A percentile compares a stretch with the other conserved stretches of the same genome.
Evolutionary conservation across 2,113 vertebrate genomes (phyloP).

Genomic region (Mormyrus lacerda): DNA sequence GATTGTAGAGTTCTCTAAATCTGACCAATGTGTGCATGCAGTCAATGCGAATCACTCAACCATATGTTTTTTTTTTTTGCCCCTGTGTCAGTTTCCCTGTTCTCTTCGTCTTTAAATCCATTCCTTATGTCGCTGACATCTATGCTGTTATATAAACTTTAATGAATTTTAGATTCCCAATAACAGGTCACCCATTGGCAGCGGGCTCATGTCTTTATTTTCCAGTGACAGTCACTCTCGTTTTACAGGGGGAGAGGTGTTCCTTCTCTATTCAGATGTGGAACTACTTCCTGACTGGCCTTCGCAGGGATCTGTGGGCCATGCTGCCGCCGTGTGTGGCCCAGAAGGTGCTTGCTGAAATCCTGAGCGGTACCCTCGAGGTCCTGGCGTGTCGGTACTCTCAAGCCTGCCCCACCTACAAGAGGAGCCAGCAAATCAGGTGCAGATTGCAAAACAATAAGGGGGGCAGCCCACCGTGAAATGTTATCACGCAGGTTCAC

Average conservation of each 20-base stretch:
- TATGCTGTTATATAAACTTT: not conserved
- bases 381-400: slow-evolving; percentile 79
- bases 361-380: slow-evolving; percentile 73
- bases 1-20: slow-evolving; percentile 40
- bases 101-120: not conserved
- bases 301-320: slow-evolving; percentile 83
- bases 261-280: slow-evolving; percentile 97
- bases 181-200: not conserved
- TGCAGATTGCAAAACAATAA: slow-evolving; percentile 41
- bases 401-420: slow-evolving; percentile 71
- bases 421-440: slow-evolving; percentile 86
- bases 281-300: slow-evolving; percentile 86
- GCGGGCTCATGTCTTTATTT: too few species aligned
- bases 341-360: slow-evolving; percentile 72
- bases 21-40: slow-evolving; percentile 13
- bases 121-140: not conserved
- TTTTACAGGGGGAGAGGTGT: slow-evolving; percentile 86
- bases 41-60: not conserved
- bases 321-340: slow-evolving; percentile 66
- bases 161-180: not conserved
- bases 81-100: not conserved
- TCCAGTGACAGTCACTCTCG: slow-evolving; percentile 27
- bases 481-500: not conserved
- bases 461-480: not conserved
- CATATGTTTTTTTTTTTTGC: not conserved